phyloP scores from a whole-genome alignment of 2,113 vertebrate genomes.

The Gopherus flavomarginatus region DNA sequence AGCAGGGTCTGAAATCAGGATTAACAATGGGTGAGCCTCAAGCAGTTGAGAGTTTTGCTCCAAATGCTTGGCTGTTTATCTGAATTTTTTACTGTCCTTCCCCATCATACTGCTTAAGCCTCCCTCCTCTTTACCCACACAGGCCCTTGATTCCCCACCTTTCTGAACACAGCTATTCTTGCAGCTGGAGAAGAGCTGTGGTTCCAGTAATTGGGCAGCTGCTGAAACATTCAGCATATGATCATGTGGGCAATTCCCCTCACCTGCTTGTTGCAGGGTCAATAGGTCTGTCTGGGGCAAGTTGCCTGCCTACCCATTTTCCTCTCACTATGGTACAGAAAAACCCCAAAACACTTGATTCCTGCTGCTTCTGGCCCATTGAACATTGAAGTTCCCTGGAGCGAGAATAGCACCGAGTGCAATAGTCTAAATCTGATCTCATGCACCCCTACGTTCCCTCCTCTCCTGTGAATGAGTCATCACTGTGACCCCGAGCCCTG shows the following conservation, averaged over 20 bases:
- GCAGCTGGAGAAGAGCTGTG: background rate
- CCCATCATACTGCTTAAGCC: background rate
- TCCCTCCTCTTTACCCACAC: background rate
- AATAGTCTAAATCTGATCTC: background rate
- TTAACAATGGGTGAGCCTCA: background rate
- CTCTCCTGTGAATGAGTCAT: rapidly evolving
- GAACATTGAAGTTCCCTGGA: background rate
- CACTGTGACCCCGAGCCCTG: background rate
- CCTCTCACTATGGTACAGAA: background rate
- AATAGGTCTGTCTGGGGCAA: background rate
- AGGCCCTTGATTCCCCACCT: background rate
- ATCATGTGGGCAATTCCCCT: background rate
- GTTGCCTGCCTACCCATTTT: background rate
- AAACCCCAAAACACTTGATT: background rate
- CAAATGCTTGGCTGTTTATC: background rate
- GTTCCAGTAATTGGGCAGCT: background rate
- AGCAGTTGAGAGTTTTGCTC: background rate
- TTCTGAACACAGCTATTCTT: background rate
- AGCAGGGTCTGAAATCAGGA: background rate
- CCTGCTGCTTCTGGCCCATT: background rate
- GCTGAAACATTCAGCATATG: background rate
- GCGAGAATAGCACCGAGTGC: background rate
- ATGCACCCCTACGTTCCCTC: background rate
- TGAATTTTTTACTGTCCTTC: background rate
- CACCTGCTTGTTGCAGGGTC: background rate